A percentile compares a stretch with the other conserved stretches of the same genome.
phyloP scores from a whole-genome alignment of 2,113 vertebrate species.

The Ursus arctos region DNA sequence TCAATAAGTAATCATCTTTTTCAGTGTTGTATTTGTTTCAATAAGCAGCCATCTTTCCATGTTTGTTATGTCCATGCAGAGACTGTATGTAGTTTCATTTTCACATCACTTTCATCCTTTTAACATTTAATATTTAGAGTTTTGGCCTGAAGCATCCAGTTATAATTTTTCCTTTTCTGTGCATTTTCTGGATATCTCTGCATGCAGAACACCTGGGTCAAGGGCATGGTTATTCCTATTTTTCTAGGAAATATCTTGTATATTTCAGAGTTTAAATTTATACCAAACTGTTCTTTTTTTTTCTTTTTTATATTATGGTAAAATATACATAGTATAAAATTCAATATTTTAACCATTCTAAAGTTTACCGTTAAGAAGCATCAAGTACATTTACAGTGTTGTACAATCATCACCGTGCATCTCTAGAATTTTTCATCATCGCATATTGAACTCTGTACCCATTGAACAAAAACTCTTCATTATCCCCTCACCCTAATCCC shows the following conservation, averaged over 20 bases:
- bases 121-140: background rate
- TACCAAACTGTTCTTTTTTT: background rate
- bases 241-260: background rate
- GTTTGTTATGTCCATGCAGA: background rate
- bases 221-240: background rate
- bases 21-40: background rate
- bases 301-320: background rate
- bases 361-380: background rate
- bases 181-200: background rate
- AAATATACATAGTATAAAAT: background rate
- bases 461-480: background rate
- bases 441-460: background rate
- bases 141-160: background rate
- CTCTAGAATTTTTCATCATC: background rate
- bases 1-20: background rate
- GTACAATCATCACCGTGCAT: background rate
- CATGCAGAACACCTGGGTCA: background rate
- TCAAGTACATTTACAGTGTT: background rate
- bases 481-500: fast-evolving
- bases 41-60: background rate
- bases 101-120: background rate
- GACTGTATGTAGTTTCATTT: background rate
- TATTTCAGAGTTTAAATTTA: background rate
- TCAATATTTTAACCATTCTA: background rate
- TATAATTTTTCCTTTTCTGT: background rate